Evolutionary conservation across 2,113 vertebrate species (phyloP), one percentile per base, ranked within the genome.

Genomic region (Lates calcarifer): DNA sequence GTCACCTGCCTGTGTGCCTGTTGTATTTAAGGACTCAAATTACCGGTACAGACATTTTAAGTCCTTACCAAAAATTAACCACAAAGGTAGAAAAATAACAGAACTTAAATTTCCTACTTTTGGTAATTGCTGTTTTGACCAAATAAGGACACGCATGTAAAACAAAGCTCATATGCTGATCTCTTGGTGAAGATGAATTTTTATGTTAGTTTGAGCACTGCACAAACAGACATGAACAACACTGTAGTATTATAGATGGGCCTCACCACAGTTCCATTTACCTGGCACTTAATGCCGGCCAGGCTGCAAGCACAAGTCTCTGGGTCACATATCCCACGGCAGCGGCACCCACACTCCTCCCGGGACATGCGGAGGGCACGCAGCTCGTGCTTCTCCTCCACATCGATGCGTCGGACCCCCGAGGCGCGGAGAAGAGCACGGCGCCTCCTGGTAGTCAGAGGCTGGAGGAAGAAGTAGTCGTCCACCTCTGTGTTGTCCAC

Each of bases 261-360:
- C 90, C 93, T 94, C 92, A 94, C 93, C 93, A 92, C 92, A 37
- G 82, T 87, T 91, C 91, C 91, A 90, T 91, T 96, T 95, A 99
- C 98, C 97, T 99, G 98, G 93, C 98, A 99, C 94, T 99, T 98
- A 93, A 99, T 99, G 93, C 98, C 98, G 72, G 97, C 98, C 88
- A 98, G 95, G 93, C 98, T 99, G 94, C 98, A 99, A 74, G 97
- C 97, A 75, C 98, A 99, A 0, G 96, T 98, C 94, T 97, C 97
- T 0, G 98, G 98, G 88, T 99, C 96, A 74, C 98, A 99, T 84
- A 96, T 96, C 63, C 98, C 95, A 47, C 96, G 93, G 93, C 98
- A 99, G 93, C 98, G 97, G 51, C 98, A 99, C 78, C 98, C 98
- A n/a, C 98, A 99, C 85, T 99, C 98, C 89, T 99, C 98, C 0